Base-by-base conservation (phyloP, 2,888 invertebrate species). In the Eumerus sabulonum region DNA sequence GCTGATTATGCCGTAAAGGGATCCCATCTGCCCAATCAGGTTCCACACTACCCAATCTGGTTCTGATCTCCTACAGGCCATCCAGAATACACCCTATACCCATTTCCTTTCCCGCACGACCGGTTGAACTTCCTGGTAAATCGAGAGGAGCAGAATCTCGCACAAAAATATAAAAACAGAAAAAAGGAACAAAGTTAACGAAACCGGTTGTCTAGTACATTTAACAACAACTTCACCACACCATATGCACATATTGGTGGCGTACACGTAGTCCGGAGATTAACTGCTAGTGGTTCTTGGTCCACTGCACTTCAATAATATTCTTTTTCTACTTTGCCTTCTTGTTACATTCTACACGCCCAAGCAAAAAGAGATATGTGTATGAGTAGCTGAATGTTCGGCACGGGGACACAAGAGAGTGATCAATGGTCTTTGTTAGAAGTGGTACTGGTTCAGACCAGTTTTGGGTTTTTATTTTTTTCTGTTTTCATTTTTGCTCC, bases 261-360 rank as follows among this genome's bases (percentile, higher is more conserved):
- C 42, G 51, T 54, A 1, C 2, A 45, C 36, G 51, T 53, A 40
- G 60, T 60, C 51, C 40, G 3, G 40, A 40, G 40, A 40, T n/a
- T 53, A 11, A 40, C 19, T 42, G 42, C 48, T 38, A 77, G 63
- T 68, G 48, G 27, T 79, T 79, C 68, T 79, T 74, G 79, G 79
- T 79, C 79, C 79, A 79, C 68, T 79, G 79, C 79, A 79, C 68
- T 70, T 60, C 45, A 67, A 56, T 64, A 64, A 74, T 74, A 66
- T 74, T 19, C 44, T 5, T 18, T 9, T 35, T 13, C 50, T 35
- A 27, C 27, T 27, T 27, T 27, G 27, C 27, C 27, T 27, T 27
- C 27, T 27, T 27, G 27, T 27, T 27, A 27, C 27, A 27, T 27
- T 27, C 27, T 27, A 27, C 27, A 27, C 27, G 27, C 27, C 27